Base-by-base conservation (phyloP, 1,140 invertebrate species). In the Monomorium pharaonis region DNA sequence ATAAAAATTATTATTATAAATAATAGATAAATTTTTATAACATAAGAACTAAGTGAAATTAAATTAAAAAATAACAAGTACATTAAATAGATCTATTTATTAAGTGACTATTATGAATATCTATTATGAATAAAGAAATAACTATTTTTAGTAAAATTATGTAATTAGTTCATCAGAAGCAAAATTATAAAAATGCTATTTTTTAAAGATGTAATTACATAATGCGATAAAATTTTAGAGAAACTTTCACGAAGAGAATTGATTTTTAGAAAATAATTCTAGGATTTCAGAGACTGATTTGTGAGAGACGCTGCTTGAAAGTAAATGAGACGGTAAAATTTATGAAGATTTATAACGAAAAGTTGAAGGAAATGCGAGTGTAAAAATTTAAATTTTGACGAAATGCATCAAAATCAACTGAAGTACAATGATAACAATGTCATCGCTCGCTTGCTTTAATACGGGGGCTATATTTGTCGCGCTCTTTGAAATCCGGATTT, bases 401-500 rank as follows among this genome's bases (percentile, higher is more conserved):
- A 78, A 78, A 63, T 5, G 6, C 27, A 47, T 1, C 18, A 7
- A 49, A 49, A 33, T 65, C n/a, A 42, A 30, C 42, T 37, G 14
- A 44, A 76, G 3, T 18, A 12, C n/a, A 49, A 6, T 33, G 30
- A 51, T 63, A 49, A 63, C 24, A 44, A 30, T 63, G 12, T 47
- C 14, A 18, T 30, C 16, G 33, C 2, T 42, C 6, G n/a, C 10
- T 67, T 37, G 30, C n/a, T 78, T 67, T 67, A 51, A 67, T 37
- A 30, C 30, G 16, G 47, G n/a, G 16, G 37, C 9, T 69, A 37
- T 37, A 42, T 80, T 65, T 80, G 54, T 80, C 21, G 14, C 60
- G 21, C 33, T 63, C 16, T 77, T n/a, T n/a, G n/a, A 10, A 54
- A 69, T 67, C n/a, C 33, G 10, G 10, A 54, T 80, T 54, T 80